Conservation (phyloP, 35 echinoderm and acorn worm species). For the Amphiura filiformis region DNA sequence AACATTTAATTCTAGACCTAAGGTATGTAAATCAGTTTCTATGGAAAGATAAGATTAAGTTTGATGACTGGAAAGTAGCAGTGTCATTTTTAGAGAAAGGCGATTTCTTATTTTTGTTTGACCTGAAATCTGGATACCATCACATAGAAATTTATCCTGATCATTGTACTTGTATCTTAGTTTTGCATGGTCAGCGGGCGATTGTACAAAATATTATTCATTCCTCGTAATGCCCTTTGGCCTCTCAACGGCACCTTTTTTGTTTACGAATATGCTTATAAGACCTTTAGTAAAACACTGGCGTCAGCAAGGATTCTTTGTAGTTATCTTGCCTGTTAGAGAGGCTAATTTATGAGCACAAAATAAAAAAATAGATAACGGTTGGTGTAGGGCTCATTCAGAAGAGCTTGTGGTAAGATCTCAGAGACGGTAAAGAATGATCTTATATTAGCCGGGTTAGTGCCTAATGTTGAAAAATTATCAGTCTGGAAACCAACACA, state of each 20-base stretch:
- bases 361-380: background rate
- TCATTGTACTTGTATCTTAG: background rate
- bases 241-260: slow-evolving; percentile 1
- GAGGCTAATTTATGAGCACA: background rate
- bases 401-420: background rate
- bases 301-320: background rate
- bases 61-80: slow-evolving; percentile 14
- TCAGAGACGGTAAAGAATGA: background rate
- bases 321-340: background rate
- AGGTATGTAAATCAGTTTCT: too few species aligned
- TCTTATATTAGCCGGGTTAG: background rate
- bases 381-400: background rate
- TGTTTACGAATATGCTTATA: slow-evolving; percentile 1
- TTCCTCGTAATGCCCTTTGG: slow-evolving; percentile 1
- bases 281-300: background rate
- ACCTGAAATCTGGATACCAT: slow-evolving; percentile 7
- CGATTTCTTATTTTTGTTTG: slow-evolving; percentile 1
- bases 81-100: background rate
- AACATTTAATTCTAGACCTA: background rate
- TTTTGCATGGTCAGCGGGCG: background rate
- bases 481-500: background rate
- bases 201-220: background rate
- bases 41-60: background rate
- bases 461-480: background rate
- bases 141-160: slow-evolving; percentile 1